Base-by-base conservation (phyloP, 2,888 invertebrate species). In the Cabera pusaria region DNA sequence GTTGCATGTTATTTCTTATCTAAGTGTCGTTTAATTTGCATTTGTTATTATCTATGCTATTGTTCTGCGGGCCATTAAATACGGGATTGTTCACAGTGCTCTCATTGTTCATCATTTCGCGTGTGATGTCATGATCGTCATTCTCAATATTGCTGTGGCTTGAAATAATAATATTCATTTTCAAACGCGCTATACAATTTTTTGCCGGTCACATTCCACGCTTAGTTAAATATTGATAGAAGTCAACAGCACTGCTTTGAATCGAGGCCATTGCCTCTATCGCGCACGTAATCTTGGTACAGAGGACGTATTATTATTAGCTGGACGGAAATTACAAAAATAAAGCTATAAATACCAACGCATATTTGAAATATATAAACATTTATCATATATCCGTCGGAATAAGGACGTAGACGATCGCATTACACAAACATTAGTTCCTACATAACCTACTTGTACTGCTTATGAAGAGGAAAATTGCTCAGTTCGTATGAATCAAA, bases 181-280 rank as follows among this genome's bases (percentile, higher is more conserved):
- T 62, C 56, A 52, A 61, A 58, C 56, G 52, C 57, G 54, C 49
- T 27, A 52, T 46, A 55, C 44, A 10, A 38, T 46, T 39, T 62
- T 61, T 63, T 61, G 33, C 63, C 52, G 56, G 33, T 49, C 45
- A 51, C 64, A 71, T 70, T 62, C 60, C 59, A 62, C 52, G 54
- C 54, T 61, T 62, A 62, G 59, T 70, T 61, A 71, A 73, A 73
- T 71, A 75, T 74, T 72, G 71, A 69, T 61, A 62, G 59, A 56
- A 53, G 44, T 47, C 52, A 56, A 47, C 37, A 31, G 52, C 43
- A 56, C 46, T 59, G 32, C 43, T 33, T 33, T 39, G 40, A 48
- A 74, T 64, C 62, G 66, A 64, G 74, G 70, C 63, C 72, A 65
- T 70, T 72, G 68, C 64, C 67, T 72, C 62, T 44, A 34, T 39